These are phyloP conservation scores for Silurus glanis DNA, from an alignment of 2,113 vertebrate genomes.

Conservation along the genomic window DNA sequence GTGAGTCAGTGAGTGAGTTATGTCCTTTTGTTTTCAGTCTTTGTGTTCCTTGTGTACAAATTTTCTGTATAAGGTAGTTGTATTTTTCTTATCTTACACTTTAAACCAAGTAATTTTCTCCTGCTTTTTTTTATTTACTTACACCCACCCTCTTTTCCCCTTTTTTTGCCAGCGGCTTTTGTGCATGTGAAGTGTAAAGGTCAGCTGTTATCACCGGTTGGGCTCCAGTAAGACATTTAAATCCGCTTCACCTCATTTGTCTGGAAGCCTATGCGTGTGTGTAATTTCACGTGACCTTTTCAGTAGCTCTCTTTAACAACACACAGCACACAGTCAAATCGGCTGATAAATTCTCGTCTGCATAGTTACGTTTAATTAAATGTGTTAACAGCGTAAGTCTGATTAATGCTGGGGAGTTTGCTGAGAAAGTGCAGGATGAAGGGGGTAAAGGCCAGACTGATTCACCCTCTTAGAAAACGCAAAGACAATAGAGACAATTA, in stretches of 20 bases:
- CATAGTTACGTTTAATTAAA: not conserved
- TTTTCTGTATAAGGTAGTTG: not conserved
- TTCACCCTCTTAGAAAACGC: not conserved
- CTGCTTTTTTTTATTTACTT: not conserved
- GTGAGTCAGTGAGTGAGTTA: not conserved
- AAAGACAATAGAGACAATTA: not conserved
- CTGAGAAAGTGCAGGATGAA: not conserved
- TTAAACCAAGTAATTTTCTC: not conserved
- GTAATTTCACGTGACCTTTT: conserved; percentile 39
- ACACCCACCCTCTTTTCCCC: not conserved
- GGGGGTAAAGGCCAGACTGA: not conserved
- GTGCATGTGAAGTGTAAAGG: conserved; percentile 31
- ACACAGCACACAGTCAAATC: conserved; percentile 4
- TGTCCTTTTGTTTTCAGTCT: not conserved
- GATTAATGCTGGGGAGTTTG: not conserved
- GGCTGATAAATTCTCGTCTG: not conserved
- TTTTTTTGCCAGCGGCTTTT: not conserved
- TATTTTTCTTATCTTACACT: not conserved
- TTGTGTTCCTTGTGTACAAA: not conserved
- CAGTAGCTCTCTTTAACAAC: conserved; percentile 22
- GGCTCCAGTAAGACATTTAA: conserved; percentile 37
- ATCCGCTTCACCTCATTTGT: conserved; percentile 40
- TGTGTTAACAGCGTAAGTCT: not conserved
- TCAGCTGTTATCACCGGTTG: conserved; percentile 30
- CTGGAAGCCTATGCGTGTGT: not conserved